Evolutionary conservation across 2,888 invertebrate genomes (phyloP).

Genomic region (Anagyrus pseudococci): DNA sequence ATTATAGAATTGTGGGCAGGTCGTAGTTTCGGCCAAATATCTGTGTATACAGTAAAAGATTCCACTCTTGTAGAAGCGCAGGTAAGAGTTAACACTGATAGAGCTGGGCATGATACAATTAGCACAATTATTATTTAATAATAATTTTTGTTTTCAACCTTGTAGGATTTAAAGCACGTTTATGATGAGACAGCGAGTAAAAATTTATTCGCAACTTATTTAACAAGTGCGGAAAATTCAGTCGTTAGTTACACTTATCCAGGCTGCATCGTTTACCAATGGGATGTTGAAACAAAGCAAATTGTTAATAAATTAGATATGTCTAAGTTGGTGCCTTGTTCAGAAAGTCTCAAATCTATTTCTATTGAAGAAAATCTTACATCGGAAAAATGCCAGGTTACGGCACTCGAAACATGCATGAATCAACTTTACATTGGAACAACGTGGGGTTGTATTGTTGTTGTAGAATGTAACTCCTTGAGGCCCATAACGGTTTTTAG

Average conservation of each 20-base stretch:
- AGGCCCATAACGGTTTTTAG: constrained; percentile 91
- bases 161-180: constrained; percentile 71
- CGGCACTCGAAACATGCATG: constrained; percentile 56
- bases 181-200: constrained; percentile 66
- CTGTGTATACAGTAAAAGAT: constrained; percentile 77
- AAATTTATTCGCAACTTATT: constrained; percentile 73
- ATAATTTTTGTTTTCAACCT: background rate
- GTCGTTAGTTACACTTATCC: constrained; percentile 87
- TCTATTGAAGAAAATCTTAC: constrained; percentile 87
- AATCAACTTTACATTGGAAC: constrained; percentile 88
- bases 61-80: constrained; percentile 62
- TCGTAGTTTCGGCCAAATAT: constrained; percentile 79
- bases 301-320: constrained; percentile 86
- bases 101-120: too few species aligned
- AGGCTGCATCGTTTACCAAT: constrained; percentile 87
- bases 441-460: constrained; percentile 92
- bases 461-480: constrained; percentile 81
- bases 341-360: constrained; percentile 89
- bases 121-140: too few species aligned
- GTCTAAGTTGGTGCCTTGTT: constrained; percentile 89
- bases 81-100: too few species aligned
- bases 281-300: constrained; percentile 74
- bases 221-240: constrained; percentile 69
- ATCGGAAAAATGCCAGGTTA: constrained; percentile 77
- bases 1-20: constrained; percentile 87